Percentiles rank a stretch among this genome's conserved stretches.
Evolutionary conservation across 2,797 vertebrate genomes (phyloP).

Genomic region (Coreius guichenoti): DNA sequence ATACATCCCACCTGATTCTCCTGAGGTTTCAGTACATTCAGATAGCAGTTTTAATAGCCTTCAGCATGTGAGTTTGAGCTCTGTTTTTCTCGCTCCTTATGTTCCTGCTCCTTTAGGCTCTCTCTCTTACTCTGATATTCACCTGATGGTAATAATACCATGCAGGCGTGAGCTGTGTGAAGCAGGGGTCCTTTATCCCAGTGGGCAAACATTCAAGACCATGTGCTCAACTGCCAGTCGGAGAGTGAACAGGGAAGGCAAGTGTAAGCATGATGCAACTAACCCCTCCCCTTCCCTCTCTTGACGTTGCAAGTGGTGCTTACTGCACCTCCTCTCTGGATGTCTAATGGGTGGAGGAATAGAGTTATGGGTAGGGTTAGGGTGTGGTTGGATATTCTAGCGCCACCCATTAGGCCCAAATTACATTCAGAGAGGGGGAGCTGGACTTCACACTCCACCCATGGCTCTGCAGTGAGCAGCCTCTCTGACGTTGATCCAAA

Average conservation of each 20-base stretch:
- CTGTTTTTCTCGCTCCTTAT: not conserved
- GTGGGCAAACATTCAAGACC: conserved; percentile 64
- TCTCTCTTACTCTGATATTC: conserved; percentile 12
- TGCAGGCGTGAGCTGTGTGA: conserved; percentile 63
- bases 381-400: too few species aligned
- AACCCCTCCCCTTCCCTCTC: conserved; percentile 57
- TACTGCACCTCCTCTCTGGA: too few species aligned
- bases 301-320: conserved; percentile 36
- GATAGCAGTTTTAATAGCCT: conserved; percentile 60
- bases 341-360: too few species aligned
- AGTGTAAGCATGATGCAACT: conserved; percentile 16
- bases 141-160: conserved; percentile 50
- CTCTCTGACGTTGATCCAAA: conserved; percentile 29
- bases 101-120: not conserved
- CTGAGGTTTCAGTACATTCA: conserved; percentile 54
- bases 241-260: not conserved
- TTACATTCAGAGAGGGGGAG: too few species aligned
- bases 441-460: too few species aligned
- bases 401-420: too few species aligned
- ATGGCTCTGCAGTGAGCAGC: too few species aligned
- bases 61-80: conserved; percentile 12
- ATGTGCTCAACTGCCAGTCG: conserved; percentile 60
- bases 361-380: too few species aligned
- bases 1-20: conserved; percentile 66
- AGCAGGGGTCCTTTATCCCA: conserved; percentile 24